Conservation (phyloP, 2,888 invertebrate species). For the Chloromyia formosa region DNA sequence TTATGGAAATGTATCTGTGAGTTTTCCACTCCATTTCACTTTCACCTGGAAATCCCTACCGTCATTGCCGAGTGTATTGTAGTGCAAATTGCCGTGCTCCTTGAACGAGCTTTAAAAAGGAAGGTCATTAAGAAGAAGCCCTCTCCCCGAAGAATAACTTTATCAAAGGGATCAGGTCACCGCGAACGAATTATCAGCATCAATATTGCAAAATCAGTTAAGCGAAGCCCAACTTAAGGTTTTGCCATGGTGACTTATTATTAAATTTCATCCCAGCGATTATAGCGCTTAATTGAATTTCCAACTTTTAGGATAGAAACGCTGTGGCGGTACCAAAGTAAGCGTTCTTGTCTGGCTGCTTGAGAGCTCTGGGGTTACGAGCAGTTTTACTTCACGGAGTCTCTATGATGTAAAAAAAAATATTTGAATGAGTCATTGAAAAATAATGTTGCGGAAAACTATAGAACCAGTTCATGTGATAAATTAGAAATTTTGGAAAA, state of each 20-base stretch:
- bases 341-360: no score
- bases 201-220: neutral
- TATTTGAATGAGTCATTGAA: no score
- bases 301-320: neutral
- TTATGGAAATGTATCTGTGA: neutral
- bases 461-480: no score
- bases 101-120: neutral
- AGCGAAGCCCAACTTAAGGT: neutral
- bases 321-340: no score
- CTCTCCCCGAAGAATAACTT: neutral
- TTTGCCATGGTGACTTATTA: conserved; percentile 2
- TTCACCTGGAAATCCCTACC: neutral
- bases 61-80: neutral
- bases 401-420: no score
- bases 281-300: conserved; percentile 15
- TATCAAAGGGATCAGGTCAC: neutral
- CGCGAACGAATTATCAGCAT: neutral
- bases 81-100: neutral
- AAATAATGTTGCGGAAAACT: no score
- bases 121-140: neutral
- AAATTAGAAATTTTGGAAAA: no score
- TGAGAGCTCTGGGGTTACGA: no score
- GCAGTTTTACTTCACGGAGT: no score
- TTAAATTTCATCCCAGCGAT: neutral
- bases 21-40: conserved; percentile 11